These are phyloP conservation scores for Drosophila silvestris DNA, from an alignment of 2,888 invertebrate species.

Conservation along the genomic window DNA sequence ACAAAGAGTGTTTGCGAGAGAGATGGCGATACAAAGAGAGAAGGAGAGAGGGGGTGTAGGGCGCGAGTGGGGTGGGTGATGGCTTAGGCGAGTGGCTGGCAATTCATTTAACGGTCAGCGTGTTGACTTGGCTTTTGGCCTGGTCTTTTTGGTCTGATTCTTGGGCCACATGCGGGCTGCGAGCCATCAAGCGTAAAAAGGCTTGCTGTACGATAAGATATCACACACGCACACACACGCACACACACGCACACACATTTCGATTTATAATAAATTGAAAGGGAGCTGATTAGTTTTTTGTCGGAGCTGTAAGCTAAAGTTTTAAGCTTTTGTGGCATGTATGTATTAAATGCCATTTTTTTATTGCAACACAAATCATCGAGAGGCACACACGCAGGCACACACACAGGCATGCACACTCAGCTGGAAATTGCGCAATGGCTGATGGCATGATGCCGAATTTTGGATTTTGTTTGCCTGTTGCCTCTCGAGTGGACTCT, in stretches of 20 bases:
- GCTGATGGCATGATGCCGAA: constrained; percentile 58
- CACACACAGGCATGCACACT: background rate
- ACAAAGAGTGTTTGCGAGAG: background rate
- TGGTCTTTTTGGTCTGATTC: constrained; percentile 14
- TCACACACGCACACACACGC: constrained; percentile 25
- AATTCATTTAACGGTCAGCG: constrained; percentile 59
- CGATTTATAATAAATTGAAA: constrained; percentile 79
- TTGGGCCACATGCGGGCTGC: constrained; percentile 51
- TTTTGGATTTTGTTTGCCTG: constrained; percentile 29
- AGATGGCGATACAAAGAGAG: background rate
- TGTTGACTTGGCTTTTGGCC: constrained; percentile 60
- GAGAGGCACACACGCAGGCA: background rate
- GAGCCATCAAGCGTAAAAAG: constrained; percentile 70
- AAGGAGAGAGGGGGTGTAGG: background rate
- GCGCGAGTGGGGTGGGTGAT: background rate
- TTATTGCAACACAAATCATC: constrained; percentile 75
- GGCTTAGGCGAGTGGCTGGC: constrained; percentile 14
- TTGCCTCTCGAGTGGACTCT: constrained; percentile 36
- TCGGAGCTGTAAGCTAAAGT: constrained; percentile 25
- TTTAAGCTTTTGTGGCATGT: constrained; percentile 46
- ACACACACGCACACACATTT: constrained; percentile 31
- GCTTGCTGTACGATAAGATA: constrained; percentile 74
- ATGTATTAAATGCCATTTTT: constrained; percentile 62
- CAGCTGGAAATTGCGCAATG: constrained; percentile 57
- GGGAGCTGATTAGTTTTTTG: constrained; percentile 73